phyloP scores from a whole-genome alignment of 1,140 invertebrate species.

The Babylonia areolata region DNA sequence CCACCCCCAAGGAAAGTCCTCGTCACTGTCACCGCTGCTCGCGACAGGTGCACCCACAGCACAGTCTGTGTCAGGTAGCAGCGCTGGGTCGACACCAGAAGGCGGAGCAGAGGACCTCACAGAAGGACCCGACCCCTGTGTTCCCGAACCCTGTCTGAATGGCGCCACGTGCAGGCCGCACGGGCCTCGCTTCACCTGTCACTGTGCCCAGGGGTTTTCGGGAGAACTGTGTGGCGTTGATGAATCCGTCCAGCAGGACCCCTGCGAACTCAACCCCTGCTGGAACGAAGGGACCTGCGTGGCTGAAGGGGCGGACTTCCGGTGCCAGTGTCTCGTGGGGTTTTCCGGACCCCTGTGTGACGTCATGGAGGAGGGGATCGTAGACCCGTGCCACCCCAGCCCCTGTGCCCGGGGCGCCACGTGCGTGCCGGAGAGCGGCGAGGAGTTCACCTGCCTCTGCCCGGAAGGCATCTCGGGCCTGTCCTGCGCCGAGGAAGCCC shows the following conservation, averaged over 20 bases:
- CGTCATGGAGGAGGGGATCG: slow-evolving; percentile 71
- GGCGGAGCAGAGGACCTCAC: too few relatives aligned
- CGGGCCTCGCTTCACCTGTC: neutral
- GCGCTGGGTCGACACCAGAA: too few relatives aligned
- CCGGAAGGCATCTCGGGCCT: slow-evolving; percentile 90
- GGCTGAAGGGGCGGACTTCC: slow-evolving; percentile 35
- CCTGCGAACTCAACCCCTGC: slow-evolving; percentile 20
- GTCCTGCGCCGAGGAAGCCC: neutral
- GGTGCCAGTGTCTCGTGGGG: slow-evolving; percentile 69
- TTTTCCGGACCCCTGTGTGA: slow-evolving; percentile 78
- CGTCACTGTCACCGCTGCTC: too few relatives aligned
- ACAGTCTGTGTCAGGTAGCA: too few relatives aligned
- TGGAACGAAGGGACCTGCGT: slow-evolving; percentile 29
- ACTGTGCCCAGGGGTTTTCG: neutral
- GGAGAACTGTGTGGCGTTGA: neutral
- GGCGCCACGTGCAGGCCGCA: neutral
- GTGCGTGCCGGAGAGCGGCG: slow-evolving; percentile 50
- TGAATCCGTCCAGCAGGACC: neutral
- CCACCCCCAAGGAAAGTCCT: too few relatives aligned
- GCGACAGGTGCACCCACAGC: too few relatives aligned
- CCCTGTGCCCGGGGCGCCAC: slow-evolving; percentile 74
- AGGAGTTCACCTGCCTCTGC: slow-evolving; percentile 84
- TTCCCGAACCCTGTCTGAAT: too few relatives aligned
- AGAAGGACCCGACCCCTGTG: too few relatives aligned
- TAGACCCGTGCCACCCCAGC: slow-evolving; percentile 76